Conservation (phyloP, 2,113 vertebrate genomes). For the Glaucomys volans region DNA sequence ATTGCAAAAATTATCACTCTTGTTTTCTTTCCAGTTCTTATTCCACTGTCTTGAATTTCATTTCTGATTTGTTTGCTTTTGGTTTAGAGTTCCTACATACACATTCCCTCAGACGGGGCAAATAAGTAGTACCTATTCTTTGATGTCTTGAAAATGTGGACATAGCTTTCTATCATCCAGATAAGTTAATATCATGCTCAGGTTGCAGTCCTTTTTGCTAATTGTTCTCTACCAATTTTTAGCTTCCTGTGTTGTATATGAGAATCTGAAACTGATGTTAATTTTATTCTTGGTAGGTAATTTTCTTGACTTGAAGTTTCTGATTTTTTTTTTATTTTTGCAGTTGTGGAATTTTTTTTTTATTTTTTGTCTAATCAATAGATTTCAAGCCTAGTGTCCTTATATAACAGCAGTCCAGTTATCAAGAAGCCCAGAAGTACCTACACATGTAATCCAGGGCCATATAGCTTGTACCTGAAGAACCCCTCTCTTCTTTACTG, state of each 20-base stretch:
- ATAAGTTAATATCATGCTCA: neutral
- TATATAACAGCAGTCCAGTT: neutral
- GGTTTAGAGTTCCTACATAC: neutral
- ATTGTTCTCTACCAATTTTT: neutral
- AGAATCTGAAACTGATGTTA: neutral
- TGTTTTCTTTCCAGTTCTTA: neutral
- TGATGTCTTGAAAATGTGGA: neutral
- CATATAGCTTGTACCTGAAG: neutral
- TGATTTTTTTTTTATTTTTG: neutral
- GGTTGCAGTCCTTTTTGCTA: neutral
- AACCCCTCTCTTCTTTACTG: neutral
- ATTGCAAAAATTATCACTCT: neutral
- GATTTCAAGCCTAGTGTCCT: neutral
- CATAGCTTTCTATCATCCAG: neutral
- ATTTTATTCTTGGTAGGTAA: neutral
- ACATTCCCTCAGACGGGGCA: neutral
- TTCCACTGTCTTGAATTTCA: neutral
- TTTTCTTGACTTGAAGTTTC: neutral
- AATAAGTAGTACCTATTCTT: neutral
- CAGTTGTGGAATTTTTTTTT: neutral
- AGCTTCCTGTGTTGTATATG: neutral
- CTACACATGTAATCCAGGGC: neutral
- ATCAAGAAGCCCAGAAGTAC: neutral
- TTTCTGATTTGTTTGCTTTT: neutral
- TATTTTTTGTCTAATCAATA: neutral